Evolutionary conservation across 2,113 vertebrate genomes (phyloP).

Genomic region (Charina bottae): DNA sequence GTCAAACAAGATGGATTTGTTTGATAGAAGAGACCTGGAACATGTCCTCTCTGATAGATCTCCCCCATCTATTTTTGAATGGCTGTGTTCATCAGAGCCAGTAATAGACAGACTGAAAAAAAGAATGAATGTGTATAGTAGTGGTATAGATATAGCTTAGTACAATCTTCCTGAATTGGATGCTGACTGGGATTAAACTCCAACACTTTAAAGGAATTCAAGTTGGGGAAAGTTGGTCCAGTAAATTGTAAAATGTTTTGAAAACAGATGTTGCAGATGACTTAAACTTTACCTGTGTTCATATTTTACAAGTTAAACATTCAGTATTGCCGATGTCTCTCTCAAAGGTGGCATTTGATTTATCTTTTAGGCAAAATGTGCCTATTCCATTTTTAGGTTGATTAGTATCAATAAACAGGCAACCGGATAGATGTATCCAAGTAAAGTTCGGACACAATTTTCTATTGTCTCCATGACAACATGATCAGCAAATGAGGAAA

Average conservation of each 20-base stretch:
- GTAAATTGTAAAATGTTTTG: neutral
- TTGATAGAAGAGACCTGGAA: neutral
- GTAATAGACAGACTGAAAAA: neutral
- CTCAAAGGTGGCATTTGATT: neutral
- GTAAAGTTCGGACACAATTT: conserved; percentile 24
- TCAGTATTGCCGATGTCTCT: neutral
- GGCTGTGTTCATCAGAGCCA: neutral
- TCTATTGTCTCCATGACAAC: conserved; percentile 39
- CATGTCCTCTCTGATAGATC: neutral
- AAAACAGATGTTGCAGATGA: neutral
- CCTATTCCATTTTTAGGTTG: conserved; percentile 4
- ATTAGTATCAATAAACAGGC: conserved; percentile 15
- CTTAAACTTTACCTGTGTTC: neutral
- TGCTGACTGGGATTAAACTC: neutral
- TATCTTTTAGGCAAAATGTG: conserved; percentile 8
- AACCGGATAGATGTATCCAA: conserved; percentile 28
- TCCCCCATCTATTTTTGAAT: neutral
- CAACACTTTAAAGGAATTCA: neutral
- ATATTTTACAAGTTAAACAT: neutral
- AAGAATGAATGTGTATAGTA: neutral
- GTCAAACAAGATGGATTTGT: neutral
- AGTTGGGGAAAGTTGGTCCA: neutral
- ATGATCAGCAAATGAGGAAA: conserved; percentile 6
- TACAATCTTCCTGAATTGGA: neutral
- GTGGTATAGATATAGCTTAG: neutral